Percentiles rank a stretch among this genome's conserved stretches.
These are phyloP conservation scores for Ostrea denselamellosa DNA, from an alignment of 1,140 invertebrate genomes.

Conservation along the genomic window DNA sequence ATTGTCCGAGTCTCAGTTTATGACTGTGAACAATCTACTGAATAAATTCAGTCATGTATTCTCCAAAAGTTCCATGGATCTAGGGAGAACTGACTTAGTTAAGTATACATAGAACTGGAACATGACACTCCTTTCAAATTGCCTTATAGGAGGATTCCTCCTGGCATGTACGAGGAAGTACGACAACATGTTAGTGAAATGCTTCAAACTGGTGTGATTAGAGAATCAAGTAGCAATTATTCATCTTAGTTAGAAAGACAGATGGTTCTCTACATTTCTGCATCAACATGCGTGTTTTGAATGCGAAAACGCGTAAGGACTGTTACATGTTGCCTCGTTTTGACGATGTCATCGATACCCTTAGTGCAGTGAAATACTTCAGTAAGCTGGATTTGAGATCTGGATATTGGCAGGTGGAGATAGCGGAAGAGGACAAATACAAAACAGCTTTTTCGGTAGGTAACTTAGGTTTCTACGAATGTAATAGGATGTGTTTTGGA, in stretches of 20 bases:
- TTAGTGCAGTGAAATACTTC: too few species aligned
- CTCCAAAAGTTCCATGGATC: slow-evolving; percentile 9
- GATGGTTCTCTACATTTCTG: not conserved
- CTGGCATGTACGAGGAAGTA: too few species aligned
- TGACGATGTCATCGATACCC: too few species aligned
- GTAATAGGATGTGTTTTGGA: slow-evolving; percentile 27
- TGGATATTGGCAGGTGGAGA: too few species aligned
- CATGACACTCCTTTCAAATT: not conserved
- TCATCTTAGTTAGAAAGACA: not conserved
- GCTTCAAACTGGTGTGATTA: too few species aligned
- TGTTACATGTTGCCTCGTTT: too few species aligned
- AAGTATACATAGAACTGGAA: not conserved
- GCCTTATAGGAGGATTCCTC: not conserved
- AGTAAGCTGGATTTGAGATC: too few species aligned
- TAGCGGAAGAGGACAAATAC: not conserved
- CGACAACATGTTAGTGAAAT: too few species aligned
- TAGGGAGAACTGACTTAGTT: slow-evolving; percentile 1
- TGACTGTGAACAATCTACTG: not conserved
- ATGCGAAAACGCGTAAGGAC: too few species aligned
- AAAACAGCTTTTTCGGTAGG: slow-evolving; percentile 46
- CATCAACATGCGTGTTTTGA: not conserved
- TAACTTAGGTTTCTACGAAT: slow-evolving; percentile 45
- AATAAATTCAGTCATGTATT: slow-evolving; percentile 5
- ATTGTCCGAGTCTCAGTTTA: not conserved
- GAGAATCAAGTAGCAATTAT: too few species aligned